Percentiles rank a stretch among this genome's conserved stretches.
Evolutionary conservation across 2,888 invertebrate genomes (phyloP).

Genomic region (Melanotus villosus): DNA sequence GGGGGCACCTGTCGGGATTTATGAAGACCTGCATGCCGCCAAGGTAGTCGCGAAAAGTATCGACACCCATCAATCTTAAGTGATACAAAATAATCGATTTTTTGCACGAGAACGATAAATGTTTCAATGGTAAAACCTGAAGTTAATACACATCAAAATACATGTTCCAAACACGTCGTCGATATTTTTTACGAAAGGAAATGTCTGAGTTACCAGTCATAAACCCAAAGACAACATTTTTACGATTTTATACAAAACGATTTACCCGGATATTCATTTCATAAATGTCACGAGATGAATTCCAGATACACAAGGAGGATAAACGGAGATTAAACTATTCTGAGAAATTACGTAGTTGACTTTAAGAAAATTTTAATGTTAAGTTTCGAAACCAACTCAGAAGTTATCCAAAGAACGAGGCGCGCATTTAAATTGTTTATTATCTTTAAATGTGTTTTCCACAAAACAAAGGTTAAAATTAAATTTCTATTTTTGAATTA

Average conservation of each 20-base stretch:
- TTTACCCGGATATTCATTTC: conserved; percentile 8
- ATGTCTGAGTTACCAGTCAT: neutral
- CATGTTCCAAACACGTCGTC: neutral
- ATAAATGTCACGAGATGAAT: conserved; percentile 18
- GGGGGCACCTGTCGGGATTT: conserved; percentile 30
- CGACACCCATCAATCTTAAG: conserved; percentile 16
- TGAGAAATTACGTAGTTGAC: neutral
- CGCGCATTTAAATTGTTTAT: too few relatives aligned
- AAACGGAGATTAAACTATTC: neutral
- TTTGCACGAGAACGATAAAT: neutral
- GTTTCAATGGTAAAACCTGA: neutral
- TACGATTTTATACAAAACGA: conserved; percentile 2
- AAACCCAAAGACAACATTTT: conserved; percentile 11
- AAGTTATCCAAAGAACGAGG: too few relatives aligned
- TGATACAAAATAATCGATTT: too few relatives aligned
- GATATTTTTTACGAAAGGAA: neutral
- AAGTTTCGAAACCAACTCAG: too few relatives aligned
- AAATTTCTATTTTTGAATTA: too few relatives aligned
- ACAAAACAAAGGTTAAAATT: too few relatives aligned
- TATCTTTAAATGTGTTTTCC: too few relatives aligned
- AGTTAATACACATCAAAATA: neutral
- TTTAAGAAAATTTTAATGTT: neutral
- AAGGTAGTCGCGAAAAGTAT: conserved; percentile 11
- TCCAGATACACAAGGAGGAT: neutral
- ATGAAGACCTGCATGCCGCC: conserved; percentile 24